phyloP scores from a whole-genome alignment of 2,888 invertebrate species.

The Cerastoderma edule region DNA sequence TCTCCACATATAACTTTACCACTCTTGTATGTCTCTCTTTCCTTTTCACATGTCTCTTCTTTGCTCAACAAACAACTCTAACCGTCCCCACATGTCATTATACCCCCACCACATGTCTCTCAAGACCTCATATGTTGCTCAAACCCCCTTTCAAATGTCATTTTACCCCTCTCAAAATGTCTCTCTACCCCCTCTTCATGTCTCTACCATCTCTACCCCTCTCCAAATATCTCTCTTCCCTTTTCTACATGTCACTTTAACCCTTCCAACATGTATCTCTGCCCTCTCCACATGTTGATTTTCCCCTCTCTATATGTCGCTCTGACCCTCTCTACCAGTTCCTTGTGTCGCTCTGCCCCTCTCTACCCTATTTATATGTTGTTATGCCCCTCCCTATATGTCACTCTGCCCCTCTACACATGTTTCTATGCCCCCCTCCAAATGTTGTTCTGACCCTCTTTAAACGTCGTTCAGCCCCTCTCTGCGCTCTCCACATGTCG shows the following conservation, averaged over 20 bases:
- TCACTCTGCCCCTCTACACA: not conserved
- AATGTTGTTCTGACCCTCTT: not conserved
- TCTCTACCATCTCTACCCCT: not conserved
- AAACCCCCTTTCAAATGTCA: not conserved
- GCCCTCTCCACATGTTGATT: not conserved
- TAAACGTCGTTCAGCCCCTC: not conserved
- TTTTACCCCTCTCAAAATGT: not conserved
- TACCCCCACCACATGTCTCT: not conserved
- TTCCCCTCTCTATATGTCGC: not conserved
- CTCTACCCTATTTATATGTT: not conserved
- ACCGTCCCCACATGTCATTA: not conserved
- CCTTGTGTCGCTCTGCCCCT: not conserved
- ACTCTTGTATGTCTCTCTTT: not conserved
- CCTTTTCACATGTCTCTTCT: not conserved
- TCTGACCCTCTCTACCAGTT: not conserved
- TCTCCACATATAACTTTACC: no score
- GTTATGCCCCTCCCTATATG: not conserved
- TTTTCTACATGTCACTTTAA: not conserved
- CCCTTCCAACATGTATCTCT: not conserved
- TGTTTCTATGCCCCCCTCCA: not conserved
- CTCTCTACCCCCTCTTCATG: not conserved
- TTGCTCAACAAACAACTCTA: no score
- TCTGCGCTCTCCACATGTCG: not conserved
- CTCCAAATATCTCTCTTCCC: not conserved
- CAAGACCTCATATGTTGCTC: not conserved